Evolutionary conservation across 2,797 vertebrate species (phyloP).

Genomic region (Ibycter americanus): DNA sequence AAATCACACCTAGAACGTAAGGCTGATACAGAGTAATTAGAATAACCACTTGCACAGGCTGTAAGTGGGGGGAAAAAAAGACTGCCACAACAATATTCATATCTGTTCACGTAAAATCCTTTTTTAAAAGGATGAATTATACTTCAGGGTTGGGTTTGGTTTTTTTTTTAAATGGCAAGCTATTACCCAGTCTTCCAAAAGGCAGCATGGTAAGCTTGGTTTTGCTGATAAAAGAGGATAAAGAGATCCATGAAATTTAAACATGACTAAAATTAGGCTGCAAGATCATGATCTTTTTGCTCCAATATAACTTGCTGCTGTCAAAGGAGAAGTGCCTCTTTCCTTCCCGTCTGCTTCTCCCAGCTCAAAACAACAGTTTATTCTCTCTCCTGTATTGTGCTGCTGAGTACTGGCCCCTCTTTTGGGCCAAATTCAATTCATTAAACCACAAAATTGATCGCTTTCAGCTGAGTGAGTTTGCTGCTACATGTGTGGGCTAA

Average conservation of each 20-base stretch:
- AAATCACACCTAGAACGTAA: background rate
- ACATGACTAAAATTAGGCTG: background rate
- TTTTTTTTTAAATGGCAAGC: background rate
- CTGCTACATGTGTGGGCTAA: background rate
- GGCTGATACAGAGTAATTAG: background rate
- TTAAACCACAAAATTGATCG: background rate
- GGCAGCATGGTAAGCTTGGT: background rate
- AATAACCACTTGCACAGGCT: background rate
- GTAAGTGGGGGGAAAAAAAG: fast-evolving
- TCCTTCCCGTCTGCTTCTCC: background rate
- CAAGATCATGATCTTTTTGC: background rate
- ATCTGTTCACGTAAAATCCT: background rate
- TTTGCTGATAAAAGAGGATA: background rate
- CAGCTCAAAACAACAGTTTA: background rate
- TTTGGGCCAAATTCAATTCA: background rate
- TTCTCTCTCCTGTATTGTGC: background rate
- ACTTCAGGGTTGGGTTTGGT: background rate
- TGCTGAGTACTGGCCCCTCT: background rate
- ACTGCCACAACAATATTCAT: background rate
- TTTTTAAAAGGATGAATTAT: background rate
- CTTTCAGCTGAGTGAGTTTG: background rate
- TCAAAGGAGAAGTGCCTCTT: background rate
- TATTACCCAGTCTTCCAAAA: background rate
- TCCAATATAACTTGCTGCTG: background rate
- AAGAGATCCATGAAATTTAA: background rate